Percentiles rank a stretch among this genome's conserved stretches.
Evolutionary conservation across 2,113 vertebrate species (phyloP).

Genomic region (Pleuronectes platessa): DNA sequence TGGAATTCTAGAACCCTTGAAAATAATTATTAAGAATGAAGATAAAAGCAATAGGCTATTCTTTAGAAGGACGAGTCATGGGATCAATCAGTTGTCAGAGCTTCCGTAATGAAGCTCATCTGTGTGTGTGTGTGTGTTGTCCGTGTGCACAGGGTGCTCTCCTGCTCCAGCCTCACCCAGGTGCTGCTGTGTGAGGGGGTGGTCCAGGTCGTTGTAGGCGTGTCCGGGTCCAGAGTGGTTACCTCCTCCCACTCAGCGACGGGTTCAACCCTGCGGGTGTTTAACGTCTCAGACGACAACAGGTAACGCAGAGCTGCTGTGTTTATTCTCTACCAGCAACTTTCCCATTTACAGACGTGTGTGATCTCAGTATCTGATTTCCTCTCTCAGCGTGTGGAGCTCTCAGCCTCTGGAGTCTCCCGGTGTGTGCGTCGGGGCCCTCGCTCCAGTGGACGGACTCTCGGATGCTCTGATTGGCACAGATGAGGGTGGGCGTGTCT

Average conservation of each 20-base stretch:
- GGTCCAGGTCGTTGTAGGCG: slow-evolving; percentile 54
- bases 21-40: too few species aligned
- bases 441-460: slow-evolving; percentile 71
- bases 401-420: slow-evolving; percentile 53
- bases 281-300: slow-evolving; percentile 45
- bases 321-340: background rate
- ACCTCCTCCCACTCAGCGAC: slow-evolving; percentile 37
- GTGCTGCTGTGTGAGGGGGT: slow-evolving; percentile 45
- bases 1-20: too few species aligned
- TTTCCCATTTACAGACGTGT: background rate
- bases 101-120: background rate
- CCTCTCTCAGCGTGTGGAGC: slow-evolving; percentile 22
- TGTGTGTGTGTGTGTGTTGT: background rate
- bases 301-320: slow-evolving; percentile 40
- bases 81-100: too few species aligned
- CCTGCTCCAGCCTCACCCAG: slow-evolving; percentile 55
- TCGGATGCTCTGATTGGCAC: slow-evolving; percentile 71
- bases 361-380: background rate
- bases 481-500: slow-evolving; percentile 61
- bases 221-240: slow-evolving; percentile 64
- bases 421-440: slow-evolving; percentile 53
- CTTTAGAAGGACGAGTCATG: too few species aligned
- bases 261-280: slow-evolving; percentile 62
- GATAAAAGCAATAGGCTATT: too few species aligned
- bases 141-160: slow-evolving; percentile 60